Evolutionary conservation across 2,113 vertebrate genomes (phyloP).

Genomic region (Rattus norvegicus): DNA sequence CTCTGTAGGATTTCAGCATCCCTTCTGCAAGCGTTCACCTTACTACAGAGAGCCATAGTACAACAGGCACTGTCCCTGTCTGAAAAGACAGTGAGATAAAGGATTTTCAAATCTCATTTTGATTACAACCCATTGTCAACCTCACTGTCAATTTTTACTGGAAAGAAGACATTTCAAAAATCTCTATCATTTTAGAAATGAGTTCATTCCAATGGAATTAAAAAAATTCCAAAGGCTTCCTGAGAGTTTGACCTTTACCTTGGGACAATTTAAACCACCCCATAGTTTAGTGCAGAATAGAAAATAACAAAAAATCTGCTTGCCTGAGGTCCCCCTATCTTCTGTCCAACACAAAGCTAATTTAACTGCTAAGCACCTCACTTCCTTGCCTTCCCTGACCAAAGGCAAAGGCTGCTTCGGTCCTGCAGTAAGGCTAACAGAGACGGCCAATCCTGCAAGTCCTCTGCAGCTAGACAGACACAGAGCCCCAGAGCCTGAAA

Average conservation of each 20-base stretch:
- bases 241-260: slow-evolving; percentile 2
- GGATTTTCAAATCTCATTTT: background rate
- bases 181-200: background rate
- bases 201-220: slow-evolving; percentile 13
- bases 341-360: background rate
- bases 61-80: background rate
- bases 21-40: background rate
- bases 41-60: no score
- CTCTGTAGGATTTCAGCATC: background rate
- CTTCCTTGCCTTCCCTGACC: no score
- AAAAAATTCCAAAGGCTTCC: slow-evolving; percentile 39
- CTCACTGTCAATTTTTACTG: background rate
- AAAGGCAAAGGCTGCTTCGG: background rate
- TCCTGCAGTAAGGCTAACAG: background rate
- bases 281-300: background rate
- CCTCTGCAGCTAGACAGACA: background rate
- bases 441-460: background rate
- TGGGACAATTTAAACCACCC: slow-evolving; percentile 18
- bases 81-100: background rate
- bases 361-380: background rate
- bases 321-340: background rate
- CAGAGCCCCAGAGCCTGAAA: slow-evolving; percentile 50
- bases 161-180: background rate
- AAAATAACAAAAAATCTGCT: background rate
- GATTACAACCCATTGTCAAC: background rate